A percentile compares a stretch with the other conserved stretches of the same genome.
Conservation (phyloP, 2,113 vertebrate species). For the crab-eating macaque (Macaca fascicularis) region DNA sequence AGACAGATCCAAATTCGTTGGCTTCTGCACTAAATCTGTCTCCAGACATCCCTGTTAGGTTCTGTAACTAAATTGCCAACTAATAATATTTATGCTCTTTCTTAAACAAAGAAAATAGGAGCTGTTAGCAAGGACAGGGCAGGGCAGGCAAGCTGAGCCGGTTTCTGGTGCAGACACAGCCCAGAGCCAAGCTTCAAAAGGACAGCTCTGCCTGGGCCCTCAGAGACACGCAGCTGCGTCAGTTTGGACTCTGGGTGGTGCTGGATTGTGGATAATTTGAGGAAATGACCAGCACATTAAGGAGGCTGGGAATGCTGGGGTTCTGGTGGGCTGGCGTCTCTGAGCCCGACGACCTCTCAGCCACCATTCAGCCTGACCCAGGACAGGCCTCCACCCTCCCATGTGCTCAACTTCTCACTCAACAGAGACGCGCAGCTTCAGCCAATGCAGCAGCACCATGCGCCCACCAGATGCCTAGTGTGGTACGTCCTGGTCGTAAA, state of each 20-base stretch:
- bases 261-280: neutral
- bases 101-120: neutral
- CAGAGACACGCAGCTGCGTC: neutral
- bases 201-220: neutral
- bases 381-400: neutral
- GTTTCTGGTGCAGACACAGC: neutral
- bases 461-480: fast-evolving
- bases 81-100: conserved; percentile 33
- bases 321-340: neutral
- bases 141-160: neutral
- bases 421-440: neutral
- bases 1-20: neutral
- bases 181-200: neutral
- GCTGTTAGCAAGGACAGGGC: fast-evolving
- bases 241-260: neutral
- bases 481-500: fast-evolving
- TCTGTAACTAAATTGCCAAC: neutral
- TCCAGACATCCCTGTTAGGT: conserved; percentile 15
- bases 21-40: neutral
- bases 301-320: neutral
- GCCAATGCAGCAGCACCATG: fast-evolving
- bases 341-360: fast-evolving
- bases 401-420: neutral
- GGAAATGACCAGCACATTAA: neutral
- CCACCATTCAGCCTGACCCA: neutral